Conservation (phyloP, 35 echinoderm and acorn worm genomes). For the Anneissia japonica region DNA sequence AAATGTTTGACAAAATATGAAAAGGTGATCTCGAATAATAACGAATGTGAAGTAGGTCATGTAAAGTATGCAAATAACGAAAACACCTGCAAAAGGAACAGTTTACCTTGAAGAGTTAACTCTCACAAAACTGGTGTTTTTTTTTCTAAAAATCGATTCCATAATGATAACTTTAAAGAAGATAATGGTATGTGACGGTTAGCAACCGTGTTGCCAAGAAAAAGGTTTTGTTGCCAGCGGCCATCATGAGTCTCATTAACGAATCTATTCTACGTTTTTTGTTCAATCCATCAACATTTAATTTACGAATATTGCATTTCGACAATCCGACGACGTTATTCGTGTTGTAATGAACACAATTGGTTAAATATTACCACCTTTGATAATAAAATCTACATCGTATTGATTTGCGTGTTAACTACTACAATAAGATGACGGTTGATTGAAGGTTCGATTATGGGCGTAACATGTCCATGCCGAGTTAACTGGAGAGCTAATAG, state of each 20-base stretch:
- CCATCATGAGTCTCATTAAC: not conserved
- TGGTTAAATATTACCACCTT: not conserved
- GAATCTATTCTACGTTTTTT: not conserved
- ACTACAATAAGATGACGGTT: not conserved
- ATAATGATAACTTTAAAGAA: not conserved
- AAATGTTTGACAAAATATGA: no score
- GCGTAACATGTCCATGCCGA: not conserved
- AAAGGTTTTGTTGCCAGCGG: not conserved
- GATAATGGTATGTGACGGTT: not conserved
- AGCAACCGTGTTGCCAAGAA: not conserved
- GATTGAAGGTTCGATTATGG: not conserved
- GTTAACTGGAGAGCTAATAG: not conserved
- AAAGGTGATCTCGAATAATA: no score
- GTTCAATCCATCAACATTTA: not conserved
- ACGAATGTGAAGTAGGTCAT: not conserved
- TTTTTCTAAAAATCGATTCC: not conserved
- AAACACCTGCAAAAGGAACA: not conserved
- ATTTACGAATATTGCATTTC: not conserved
- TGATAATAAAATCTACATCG: not conserved
- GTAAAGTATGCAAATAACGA: not conserved
- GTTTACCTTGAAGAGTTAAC: not conserved
- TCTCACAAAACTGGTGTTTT: not conserved
- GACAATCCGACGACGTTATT: not conserved
- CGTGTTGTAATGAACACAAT: not conserved
- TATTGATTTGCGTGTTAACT: not conserved